Base-by-base conservation (phyloP, 2,113 vertebrate species). In the Hemibagrus wyckioides region DNA sequence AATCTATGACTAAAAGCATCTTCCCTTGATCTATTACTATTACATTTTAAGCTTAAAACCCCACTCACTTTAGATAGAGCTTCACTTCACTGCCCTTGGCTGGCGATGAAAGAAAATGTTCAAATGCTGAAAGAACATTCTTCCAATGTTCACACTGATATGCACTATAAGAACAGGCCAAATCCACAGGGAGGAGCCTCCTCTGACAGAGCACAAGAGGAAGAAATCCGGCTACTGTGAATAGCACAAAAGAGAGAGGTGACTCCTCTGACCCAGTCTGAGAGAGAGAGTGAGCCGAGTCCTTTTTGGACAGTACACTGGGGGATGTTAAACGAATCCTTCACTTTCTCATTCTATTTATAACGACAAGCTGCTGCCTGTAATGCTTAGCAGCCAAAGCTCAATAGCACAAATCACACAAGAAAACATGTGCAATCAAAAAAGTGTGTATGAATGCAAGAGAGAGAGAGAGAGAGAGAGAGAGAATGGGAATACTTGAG, bases 231-330 rank as follows among this genome's bases (percentile, higher is more conserved):
- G 52, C 59, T 67, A 54, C 41, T 86, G 61, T 75, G 56, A 83
- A 86, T 50, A 86, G 61, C n/a, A 90, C 86, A 88, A 85, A 87
- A 82, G 63, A 83, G 92, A 93, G 89, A 76, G 90, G 93, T 88
- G 76, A 94, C 82, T 90, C 86, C 83, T 92, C 52, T 91, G 89
- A 85, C 61, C 77, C 90, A 92, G 84, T 87, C 91, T 93, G 93
- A 92, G 86, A 30, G 85, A 57, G 15, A 25, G 71, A 84, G 84
- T 77, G 36, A 82, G 61, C 11, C 14, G 10, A 41, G 67, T 73
- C 77, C 77, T 82, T 75, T 63, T 71, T 50, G 69, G 69, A 84
- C 67, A 48, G 57, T 73, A 54, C 44, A 30, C 44, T 67, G 44
- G 57, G 83, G 83, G 87, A 89, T 92, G 91, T 89, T 90, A 92